A percentile compares a stretch with the other conserved stretches of the same genome.
These are phyloP conservation scores for Drosophila niveifrons DNA, from an alignment of 2,888 invertebrate genomes.

Conservation along the genomic window DNA sequence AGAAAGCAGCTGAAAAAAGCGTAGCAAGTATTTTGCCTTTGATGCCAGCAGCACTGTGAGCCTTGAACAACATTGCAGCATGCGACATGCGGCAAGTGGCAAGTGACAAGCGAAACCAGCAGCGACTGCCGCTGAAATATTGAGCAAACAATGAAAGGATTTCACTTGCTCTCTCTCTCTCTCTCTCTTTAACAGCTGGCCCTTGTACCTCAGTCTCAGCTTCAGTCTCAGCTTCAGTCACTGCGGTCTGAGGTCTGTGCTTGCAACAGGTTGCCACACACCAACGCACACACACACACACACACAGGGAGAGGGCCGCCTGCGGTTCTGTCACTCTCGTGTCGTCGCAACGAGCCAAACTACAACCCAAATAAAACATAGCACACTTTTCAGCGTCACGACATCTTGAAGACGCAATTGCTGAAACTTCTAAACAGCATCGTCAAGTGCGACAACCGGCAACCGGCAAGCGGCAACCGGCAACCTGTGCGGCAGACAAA, in stretches of 20 bases:
- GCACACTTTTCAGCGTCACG: conserved; percentile 22
- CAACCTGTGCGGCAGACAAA: background rate
- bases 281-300: conserved; percentile 6
- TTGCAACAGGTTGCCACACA: conserved; percentile 45
- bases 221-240: background rate
- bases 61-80: conserved; percentile 14
- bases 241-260: conserved; percentile 19
- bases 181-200: conserved; percentile 19
- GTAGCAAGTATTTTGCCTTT: conserved; percentile 14
- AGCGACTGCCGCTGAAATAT: conserved; percentile 32
- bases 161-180: conserved; percentile 28
- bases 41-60: conserved; percentile 18
- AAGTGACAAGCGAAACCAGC: conserved; percentile 7
- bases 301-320: background rate
- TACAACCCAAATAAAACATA: conserved; percentile 6
- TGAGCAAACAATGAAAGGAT: conserved; percentile 52
- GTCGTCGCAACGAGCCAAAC: conserved; percentile 10
- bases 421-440: background rate
- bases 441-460: background rate
- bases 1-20: conserved; percentile 34
- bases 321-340: conserved; percentile 1
- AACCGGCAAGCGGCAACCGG: background rate
- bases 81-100: conserved; percentile 4
- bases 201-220: background rate
- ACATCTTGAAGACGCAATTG: background rate